Percentiles rank a stretch among this genome's conserved stretches.
Evolutionary conservation across 2,888 invertebrate species (phyloP).

Genomic region (Temnothorax ravouxi): DNA sequence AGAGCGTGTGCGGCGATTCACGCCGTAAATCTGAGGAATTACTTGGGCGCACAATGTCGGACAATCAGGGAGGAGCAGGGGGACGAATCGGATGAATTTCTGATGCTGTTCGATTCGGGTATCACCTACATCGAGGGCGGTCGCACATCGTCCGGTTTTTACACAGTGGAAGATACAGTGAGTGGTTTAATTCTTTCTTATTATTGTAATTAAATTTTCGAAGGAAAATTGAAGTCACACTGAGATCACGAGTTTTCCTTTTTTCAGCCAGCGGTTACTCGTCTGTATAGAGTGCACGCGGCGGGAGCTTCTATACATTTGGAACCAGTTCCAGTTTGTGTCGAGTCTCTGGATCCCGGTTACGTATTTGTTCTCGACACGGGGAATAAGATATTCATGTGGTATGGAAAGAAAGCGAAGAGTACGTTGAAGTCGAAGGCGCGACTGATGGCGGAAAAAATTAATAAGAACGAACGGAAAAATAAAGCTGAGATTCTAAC

Average conservation of each 20-base stretch:
- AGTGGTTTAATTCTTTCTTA: conserved; percentile 73
- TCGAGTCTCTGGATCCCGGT: conserved; percentile 94
- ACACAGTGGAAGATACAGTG: conserved; percentile 96
- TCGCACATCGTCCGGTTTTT: conserved; percentile 98
- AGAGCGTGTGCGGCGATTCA: conserved; percentile 99
- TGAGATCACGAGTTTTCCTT: neutral
- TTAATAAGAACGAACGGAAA: conserved; percentile 99
- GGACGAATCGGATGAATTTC: conserved; percentile 98
- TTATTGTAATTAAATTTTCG: neutral
- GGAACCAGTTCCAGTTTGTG: conserved; percentile 93
- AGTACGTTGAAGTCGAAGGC: conserved; percentile 96
- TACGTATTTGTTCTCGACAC: conserved; percentile 97
- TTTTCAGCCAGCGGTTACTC: conserved; percentile 92
- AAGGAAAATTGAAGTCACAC: neutral
- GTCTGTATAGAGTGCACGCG: conserved; percentile 96
- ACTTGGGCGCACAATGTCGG: conserved; percentile 96
- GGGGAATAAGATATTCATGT: conserved; percentile 94
- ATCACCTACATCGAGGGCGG: conserved; percentile 99
- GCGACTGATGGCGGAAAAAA: conserved; percentile 97
- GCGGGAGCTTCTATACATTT: conserved; percentile 95
- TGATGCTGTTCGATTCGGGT: conserved; percentile 95
- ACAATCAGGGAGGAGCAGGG: conserved; percentile 98
- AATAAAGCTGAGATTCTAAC: conserved; percentile 96
- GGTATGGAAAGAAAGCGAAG: conserved; percentile 95
- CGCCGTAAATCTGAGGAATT: conserved; percentile 98